Base-by-base conservation (phyloP, 2,113 vertebrate genomes). In the Cathartes aura region DNA sequence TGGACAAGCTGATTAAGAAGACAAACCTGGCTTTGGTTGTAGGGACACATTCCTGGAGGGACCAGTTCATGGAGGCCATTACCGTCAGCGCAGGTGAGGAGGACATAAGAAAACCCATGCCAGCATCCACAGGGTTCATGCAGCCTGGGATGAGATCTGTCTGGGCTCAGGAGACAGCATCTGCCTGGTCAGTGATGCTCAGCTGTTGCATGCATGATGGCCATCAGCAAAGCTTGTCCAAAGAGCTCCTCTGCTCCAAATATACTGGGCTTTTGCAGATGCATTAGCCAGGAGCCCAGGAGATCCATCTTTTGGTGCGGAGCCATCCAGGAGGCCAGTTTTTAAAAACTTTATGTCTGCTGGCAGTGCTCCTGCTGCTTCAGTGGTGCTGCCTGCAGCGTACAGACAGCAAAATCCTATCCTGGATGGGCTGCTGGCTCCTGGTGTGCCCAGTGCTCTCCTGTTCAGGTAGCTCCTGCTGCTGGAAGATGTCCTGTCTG, bases 1-100 rank as follows among this genome's bases (percentile, higher is more conserved):
- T 99, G 98, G 99, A 99, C 98, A 99, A 99, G 97, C 98, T 99
- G 95, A 99, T 99, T 95, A 99, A 99, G 99, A 99, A 99, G 98
- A 99, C 99, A 93, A 99, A 99, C 98, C 97, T 99, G 98, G 99
- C 99, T 16, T 97, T 99, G 98, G 99, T 99, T 96, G 99, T 99
- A 97, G 99, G 99, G 82, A 99, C 99, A 29, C 99, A 99, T 98
- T 99, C 99, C 82, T 99, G 99, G 99, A 99, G 99, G 97, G 99
- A 99, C 91, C 99, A 99, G 98, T 99, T 99, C 98, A 97, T 99
- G 99, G 99, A 99, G 98, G 99, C 99, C 93, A 99, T 99, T 87
- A 99, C 99, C 34, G 99, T 99, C 98, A 99, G 99, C 10, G 99
- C 99, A 98, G 99, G 99, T 99, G 94, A 98, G 98, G 30, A 42